Base-by-base conservation (phyloP, 2,888 invertebrate species). In the Macrophya annulata region DNA sequence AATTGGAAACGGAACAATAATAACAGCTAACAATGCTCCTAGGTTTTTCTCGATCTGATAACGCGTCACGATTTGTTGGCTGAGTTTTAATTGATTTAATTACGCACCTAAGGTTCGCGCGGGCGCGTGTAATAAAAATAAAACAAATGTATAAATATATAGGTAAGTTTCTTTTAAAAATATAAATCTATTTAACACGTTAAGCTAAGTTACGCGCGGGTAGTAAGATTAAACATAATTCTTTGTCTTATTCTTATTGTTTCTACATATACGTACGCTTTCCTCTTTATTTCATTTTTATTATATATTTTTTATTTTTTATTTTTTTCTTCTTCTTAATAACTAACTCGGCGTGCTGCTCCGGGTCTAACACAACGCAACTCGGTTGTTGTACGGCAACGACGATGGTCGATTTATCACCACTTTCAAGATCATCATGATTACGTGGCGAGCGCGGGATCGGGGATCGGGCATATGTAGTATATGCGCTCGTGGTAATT, bases 61-160 rank as follows among this genome's bases (percentile, higher is more conserved):
- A 65, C 17, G 51, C 83, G 65, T 83, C 83, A 83, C 68, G 68
- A 83, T 83, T 83, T 83, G 83, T 83, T 83, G 83, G 68, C 83
- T 83, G 83, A 83, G 68, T 83, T 83, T 48, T 83, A 83, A 83
- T 83, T 83, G 71, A 83, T 83, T 83, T 83, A 83, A 83, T 83
- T 83, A 83, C 83, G 71, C 83, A 71, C 68, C 83, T 51, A 12
- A 62, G 12, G 62, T 15, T n/a, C 91, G 91, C 91, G 92, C 91
- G 88, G 88, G 88, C 87, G 87, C 87, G 89, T 90, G 90, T 91
- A 92, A 92, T 91, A 91, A 92, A 92, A 91, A 92, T 21, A 62
- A 6, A 4, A 62, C n/a, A n/a, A 59, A 59, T n/a, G n/a, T n/a
- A 62, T 10, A 21, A 10, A 91, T 91, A 91, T 92, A 91, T 4